Evolutionary conservation across 2,113 vertebrate genomes (phyloP), one percentile per base, ranked within the genome.

Genomic region (Lepidiolamprologus cunningtoni): DNA sequence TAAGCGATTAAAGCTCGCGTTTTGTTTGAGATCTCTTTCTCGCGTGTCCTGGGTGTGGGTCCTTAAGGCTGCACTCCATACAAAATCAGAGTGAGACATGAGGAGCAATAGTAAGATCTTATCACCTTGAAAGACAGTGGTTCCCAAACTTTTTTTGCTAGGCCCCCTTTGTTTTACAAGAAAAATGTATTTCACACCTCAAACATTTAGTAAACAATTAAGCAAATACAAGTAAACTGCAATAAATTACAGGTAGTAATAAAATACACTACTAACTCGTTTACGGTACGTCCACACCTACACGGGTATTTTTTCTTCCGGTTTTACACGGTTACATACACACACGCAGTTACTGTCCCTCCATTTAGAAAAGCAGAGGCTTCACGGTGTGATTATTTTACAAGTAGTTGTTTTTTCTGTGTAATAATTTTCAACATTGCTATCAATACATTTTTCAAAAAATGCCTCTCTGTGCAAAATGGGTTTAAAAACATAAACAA

Each of bases 321-420:
- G 50, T 53, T 53, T 53, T 53, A 53, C 9, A 10, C 3, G 1
- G 0, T 53, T 53, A 53, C 50, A 53, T 53, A n/a, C 0, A 53
- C 2, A n/a, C 50, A n/a, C 9, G 9, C 50, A n/a, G 19, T 53
- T 53, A n/a, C 50, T 53, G 19, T 53, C 50, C 9, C 9, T 10
- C 19, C 50, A n/a, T 53, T 53, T n/a, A 53, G 9, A 53, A 53
- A 53, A 5, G 19, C 50, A n/a, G 50, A 52, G 5, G 50, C 50
- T 1, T 52, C 50, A 52, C 19, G 2, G 8, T 52, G 19, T 9
- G 5, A 52, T 52, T 52, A 52, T n/a, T n/a, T 53, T 53, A 52
- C 19, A 2, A 0, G 9, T 52, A n/a, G 50, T n/a, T 52, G 47
- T 52, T 52, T 19, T 52, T 52, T 52, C 17, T 52, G 8, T 52